These are phyloP conservation scores for Pangasius djambal DNA, from an alignment of 2,797 vertebrate species.

Conservation along the genomic window DNA sequence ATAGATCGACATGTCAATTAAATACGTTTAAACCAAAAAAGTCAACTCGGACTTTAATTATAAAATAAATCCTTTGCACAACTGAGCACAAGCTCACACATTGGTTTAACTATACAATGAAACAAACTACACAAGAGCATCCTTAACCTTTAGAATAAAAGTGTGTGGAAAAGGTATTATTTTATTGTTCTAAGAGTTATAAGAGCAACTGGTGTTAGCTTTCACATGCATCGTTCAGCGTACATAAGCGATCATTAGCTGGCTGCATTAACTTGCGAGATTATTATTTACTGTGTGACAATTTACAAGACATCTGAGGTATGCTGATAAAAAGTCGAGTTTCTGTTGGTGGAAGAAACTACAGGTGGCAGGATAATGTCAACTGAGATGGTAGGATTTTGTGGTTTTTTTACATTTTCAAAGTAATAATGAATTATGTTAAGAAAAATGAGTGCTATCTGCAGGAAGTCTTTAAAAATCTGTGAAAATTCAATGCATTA, in stretches of 20 bases:
- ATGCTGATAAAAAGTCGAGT: not conserved
- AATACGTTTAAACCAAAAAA: not conserved
- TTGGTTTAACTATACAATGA: too few species aligned
- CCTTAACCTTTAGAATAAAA: not conserved
- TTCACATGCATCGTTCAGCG: too few species aligned
- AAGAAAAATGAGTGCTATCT: not conserved
- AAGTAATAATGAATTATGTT: not conserved
- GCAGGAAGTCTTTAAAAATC: not conserved
- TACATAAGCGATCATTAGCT: not conserved
- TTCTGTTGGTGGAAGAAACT: not conserved
- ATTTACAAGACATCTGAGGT: not conserved
- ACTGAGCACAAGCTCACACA: too few species aligned
- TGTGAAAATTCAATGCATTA: not conserved
- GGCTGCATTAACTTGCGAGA: not conserved
- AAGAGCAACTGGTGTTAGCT: not conserved
- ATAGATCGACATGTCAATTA: too few species aligned
- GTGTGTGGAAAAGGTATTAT: too few species aligned
- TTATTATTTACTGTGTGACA: not conserved
- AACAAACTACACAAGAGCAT: not conserved
- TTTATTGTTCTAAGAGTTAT: not conserved
- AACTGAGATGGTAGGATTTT: not conserved
- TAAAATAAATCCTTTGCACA: not conserved
- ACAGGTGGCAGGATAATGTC: too few species aligned
- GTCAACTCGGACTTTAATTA: not conserved
- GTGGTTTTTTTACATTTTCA: not conserved